These are phyloP conservation scores for Fabriciana adippe DNA, from an alignment of 2,888 invertebrate species.

Conservation along the genomic window DNA sequence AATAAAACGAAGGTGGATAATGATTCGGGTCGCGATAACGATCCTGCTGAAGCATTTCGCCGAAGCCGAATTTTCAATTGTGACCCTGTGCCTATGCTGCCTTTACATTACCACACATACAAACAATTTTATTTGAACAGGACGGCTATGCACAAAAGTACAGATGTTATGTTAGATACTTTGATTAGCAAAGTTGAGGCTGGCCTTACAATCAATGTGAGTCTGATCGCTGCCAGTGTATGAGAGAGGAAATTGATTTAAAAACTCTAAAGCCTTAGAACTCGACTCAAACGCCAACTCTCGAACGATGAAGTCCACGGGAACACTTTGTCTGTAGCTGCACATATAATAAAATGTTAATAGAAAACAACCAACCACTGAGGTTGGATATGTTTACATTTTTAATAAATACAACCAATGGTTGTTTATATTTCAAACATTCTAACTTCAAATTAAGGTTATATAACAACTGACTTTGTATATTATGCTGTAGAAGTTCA, in stretches of 20 bases:
- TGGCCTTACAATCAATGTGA: conserved; percentile 95
- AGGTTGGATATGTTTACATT: conserved; percentile 37
- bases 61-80: conserved; percentile 34
- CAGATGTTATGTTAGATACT: conserved; percentile 80
- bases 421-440: no score
- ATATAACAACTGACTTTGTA: no score
- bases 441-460: no score
- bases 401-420: conserved; percentile 24
- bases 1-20: conserved; percentile 65
- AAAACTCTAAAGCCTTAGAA: conserved; percentile 94
- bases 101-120: conserved; percentile 72
- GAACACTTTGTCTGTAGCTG: conserved; percentile 97
- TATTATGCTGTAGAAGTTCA: no score
- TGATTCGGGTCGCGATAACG: conserved; percentile 32
- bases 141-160: conserved; percentile 55
- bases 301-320: conserved; percentile 91
- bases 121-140: conserved; percentile 62
- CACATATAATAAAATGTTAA: conserved; percentile 80
- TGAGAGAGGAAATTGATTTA: conserved; percentile 89
- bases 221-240: conserved; percentile 86
- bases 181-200: conserved; percentile 80
- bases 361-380: conserved; percentile 62
- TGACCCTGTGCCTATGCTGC: conserved; percentile 54
- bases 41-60: conserved; percentile 19
- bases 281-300: conserved; percentile 93